A percentile compares a stretch with the other conserved stretches of the same genome.
Conservation (phyloP, 2,888 invertebrate species). For the Xestobium rufovillosum region DNA sequence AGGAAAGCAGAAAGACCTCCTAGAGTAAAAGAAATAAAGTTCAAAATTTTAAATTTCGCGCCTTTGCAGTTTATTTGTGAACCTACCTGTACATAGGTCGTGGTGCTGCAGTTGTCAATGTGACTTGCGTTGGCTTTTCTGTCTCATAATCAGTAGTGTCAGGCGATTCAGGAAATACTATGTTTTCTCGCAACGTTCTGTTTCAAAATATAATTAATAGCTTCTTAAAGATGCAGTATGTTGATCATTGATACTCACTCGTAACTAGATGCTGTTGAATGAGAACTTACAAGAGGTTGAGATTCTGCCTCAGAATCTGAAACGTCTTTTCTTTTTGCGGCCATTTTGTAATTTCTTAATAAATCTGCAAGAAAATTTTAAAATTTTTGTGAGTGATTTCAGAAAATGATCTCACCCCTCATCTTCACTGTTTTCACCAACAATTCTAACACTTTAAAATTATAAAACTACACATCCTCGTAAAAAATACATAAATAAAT, state of each 20-base stretch:
- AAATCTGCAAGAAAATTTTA: too few species aligned
- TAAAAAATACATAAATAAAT: too few species aligned
- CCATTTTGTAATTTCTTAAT: too few species aligned
- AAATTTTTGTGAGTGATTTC: too few species aligned
- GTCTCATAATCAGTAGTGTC: conserved; percentile 35
- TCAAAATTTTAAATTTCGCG: not conserved
- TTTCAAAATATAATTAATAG: too few species aligned
- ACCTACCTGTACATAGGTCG: conserved; percentile 6
- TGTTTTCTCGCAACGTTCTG: conserved; percentile 25
- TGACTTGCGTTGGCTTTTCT: conserved; percentile 8
- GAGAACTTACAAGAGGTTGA: conserved; percentile 40
- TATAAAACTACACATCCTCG: too few species aligned
- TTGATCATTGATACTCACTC: too few species aligned
- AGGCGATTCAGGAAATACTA: conserved; percentile 36
- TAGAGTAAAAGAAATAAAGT: conserved; percentile 13
- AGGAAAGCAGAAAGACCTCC: conserved; percentile 26
- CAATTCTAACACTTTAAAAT: too few species aligned
- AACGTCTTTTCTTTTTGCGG: conserved; percentile 24
- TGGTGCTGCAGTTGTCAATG: conserved; percentile 4
- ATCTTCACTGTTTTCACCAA: too few species aligned
- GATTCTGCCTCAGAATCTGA: conserved; percentile 41
- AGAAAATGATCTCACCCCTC: too few species aligned
- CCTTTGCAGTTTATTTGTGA: not conserved
- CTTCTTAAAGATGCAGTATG: too few species aligned
- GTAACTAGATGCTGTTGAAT: conserved; percentile 37